Evolutionary conservation across 2,888 invertebrate genomes (phyloP).

Genomic region (Laothoe populi): DNA sequence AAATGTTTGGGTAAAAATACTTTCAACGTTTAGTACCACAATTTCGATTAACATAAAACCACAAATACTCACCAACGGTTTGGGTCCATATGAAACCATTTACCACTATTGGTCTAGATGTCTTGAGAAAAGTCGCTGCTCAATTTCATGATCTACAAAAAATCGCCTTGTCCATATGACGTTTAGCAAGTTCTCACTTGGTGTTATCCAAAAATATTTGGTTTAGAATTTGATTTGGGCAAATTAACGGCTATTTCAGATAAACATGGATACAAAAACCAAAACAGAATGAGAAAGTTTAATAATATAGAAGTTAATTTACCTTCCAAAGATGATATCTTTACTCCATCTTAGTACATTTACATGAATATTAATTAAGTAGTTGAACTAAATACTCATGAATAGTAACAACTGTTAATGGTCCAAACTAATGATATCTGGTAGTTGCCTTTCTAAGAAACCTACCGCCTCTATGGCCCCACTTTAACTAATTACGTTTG

Average conservation of each 20-base stretch:
- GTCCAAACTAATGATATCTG: background rate
- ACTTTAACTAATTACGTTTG: slow-evolving; percentile 13
- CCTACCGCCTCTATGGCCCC: slow-evolving; percentile 1
- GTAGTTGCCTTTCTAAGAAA: background rate
- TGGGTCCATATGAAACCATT: too few species aligned
- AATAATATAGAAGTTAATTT: too few species aligned
- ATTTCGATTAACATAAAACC: too few species aligned
- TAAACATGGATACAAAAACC: too few species aligned
- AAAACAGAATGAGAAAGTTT: too few species aligned
- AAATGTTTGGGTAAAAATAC: background rate
- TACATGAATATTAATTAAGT: background rate
- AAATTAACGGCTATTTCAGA: too few species aligned
- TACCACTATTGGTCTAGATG: too few species aligned
- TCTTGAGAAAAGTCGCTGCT: slow-evolving; percentile 9
- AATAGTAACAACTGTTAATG: background rate
- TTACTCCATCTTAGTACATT: too few species aligned
- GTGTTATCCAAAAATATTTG: background rate
- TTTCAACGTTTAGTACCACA: too few species aligned
- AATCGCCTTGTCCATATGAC: background rate
- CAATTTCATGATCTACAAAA: slow-evolving; percentile 11
- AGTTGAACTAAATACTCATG: background rate
- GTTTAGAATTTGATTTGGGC: too few species aligned
- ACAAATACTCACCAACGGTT: too few species aligned
- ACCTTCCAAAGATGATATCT: too few species aligned
- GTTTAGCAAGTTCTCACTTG: background rate